Evolutionary conservation across 2,113 vertebrate species (phyloP).

Genomic region (Formicarius rufipectus): DNA sequence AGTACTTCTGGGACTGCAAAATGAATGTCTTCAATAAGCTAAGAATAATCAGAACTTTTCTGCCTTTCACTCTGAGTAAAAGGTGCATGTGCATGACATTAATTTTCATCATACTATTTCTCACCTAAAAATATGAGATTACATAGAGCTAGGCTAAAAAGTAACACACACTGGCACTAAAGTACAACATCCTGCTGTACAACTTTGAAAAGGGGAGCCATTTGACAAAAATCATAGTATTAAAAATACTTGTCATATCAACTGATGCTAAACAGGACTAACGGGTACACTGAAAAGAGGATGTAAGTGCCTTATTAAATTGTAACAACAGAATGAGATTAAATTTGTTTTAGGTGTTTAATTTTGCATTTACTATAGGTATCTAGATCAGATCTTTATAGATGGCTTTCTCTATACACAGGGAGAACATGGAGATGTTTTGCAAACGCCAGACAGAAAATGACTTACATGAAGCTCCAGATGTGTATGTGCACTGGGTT

Average conservation of each 20-base stretch:
- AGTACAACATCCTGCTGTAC: neutral
- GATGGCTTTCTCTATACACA: neutral
- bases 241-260: neutral
- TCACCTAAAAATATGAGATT: neutral
- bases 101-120: neutral
- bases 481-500: neutral
- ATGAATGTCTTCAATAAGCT: neutral
- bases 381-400: neutral
- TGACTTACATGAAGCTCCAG: neutral
- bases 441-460: neutral
- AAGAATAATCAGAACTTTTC: neutral
- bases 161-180: neutral
- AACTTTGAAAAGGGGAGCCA: neutral
- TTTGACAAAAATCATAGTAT: neutral
- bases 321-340: neutral
- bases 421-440: neutral
- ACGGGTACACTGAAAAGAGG: neutral
- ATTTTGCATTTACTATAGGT: neutral
- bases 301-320: neutral
- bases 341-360: neutral
- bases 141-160: neutral
- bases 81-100: neutral
- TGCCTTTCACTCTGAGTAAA: neutral
- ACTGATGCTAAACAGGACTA: neutral
- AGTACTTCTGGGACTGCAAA: neutral